Base-by-base conservation (phyloP, 1,140 invertebrate species). In the Melipona quadrifasciata region DNA sequence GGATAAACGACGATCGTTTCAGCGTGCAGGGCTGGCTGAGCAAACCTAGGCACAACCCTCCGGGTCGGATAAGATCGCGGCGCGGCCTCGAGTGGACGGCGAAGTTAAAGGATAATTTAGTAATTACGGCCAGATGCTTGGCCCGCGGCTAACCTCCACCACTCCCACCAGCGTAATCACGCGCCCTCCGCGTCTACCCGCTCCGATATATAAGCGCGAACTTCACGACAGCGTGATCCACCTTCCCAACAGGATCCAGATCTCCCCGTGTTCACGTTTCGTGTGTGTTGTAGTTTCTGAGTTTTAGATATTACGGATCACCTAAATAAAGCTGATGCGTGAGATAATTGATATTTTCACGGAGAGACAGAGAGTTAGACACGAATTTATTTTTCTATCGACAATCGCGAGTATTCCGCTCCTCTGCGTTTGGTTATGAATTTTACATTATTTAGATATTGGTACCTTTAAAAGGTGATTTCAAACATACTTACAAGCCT, bases 61-160 rank as follows among this genome's bases (percentile, higher is more conserved):
- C 74, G n/a, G 47, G 12, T 80, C 65, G 87, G 88, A 89, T 89
- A 89, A 89, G 88, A 89, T 89, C 88, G 88, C 87, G 88, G 87
- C 85, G 72, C 80, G 85, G 88, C 71, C 87, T 70, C 87, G 87
- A 89, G 85, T 89, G 73, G 87, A 89, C 85, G 88, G 80, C 82
- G 88, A 82, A 89, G 87, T 89, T 89, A 89, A 89, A 89, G 88
- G 88, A 89, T 89, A 89, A 89, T 89, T 89, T 89, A 89, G 88
- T 89, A 89, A 89, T 89, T 89, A 89, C 88, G 87, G 88, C 88
- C 88, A 89, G 87, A 89, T 89, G 88, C 88, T 89, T 87, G 88
- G 85, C 88, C 85, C 74, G 34, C 78, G 87, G 88, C 65, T 53
- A 84, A 79, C 65, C 58, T 82, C 87, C 82, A 65, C 87, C 87